Conservation (phyloP, 1,140 invertebrate genomes). For the Stegodyphus dumicola region DNA sequence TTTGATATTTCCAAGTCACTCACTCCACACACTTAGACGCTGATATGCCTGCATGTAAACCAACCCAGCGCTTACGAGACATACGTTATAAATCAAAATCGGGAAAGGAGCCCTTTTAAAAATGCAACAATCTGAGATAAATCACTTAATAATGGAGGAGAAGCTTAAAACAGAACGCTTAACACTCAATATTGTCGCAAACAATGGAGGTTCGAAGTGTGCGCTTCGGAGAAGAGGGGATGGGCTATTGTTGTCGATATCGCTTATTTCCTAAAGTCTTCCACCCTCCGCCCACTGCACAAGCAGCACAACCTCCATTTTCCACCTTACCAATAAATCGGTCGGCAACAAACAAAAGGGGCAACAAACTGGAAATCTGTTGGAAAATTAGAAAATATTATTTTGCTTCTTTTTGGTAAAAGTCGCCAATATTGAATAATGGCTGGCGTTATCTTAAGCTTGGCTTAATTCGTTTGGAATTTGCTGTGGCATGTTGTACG, state of each 20-base stretch:
- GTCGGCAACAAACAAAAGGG: conserved; percentile 43
- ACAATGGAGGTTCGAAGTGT: conserved; percentile 27
- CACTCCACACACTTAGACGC: too few relatives aligned
- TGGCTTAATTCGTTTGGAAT: conserved; percentile 42
- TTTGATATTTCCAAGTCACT: too few relatives aligned
- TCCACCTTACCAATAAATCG: conserved; percentile 42
- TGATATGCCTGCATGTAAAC: neutral
- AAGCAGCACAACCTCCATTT: too few relatives aligned
- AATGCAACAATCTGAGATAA: conserved; percentile 46
- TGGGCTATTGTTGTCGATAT: conserved; percentile 49
- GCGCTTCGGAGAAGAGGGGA: conserved; percentile 18
- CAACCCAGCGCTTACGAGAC: conserved; percentile 12
- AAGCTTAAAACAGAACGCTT: conserved; percentile 24
- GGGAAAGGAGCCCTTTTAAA: conserved; percentile 28
- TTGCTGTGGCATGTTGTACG: conserved; percentile 27
- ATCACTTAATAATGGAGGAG: conserved; percentile 51
- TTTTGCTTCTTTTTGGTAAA: conserved; percentile 11
- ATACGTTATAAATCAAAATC: conserved; percentile 49
- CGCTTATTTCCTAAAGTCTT: conserved; percentile 9
- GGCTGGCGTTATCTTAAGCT: conserved; percentile 33
- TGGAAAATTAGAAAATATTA: conserved; percentile 60
- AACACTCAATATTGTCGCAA: conserved; percentile 51
- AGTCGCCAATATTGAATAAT: conserved; percentile 44
- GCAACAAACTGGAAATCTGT: conserved; percentile 58
- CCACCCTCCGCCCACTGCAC: neutral